Evolutionary conservation across 2,113 vertebrate genomes (phyloP), one percentile per base, ranked within the genome.

Genomic region (Cyprinodon tularosa): DNA sequence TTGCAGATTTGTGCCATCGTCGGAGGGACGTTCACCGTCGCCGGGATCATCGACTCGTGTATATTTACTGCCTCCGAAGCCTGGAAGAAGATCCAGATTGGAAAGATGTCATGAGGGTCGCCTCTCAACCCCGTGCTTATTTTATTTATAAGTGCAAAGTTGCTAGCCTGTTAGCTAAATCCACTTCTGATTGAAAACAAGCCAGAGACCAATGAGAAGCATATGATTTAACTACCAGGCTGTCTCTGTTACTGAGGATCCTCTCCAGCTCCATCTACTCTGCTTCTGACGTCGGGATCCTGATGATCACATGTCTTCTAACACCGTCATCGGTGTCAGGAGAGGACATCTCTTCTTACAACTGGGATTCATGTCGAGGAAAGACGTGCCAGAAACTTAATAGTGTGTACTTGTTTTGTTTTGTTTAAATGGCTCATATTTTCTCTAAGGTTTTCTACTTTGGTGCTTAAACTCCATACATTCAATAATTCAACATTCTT

Each of bases 51-150:
- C 0, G 98, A 99, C 92, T 99, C 98, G 36, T 98, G 97, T 86
- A 98, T 99, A 93, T 99, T 99, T 87, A 99, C 98, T 1, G 98
- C 98, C 53, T 99, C 98, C 0, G 98, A 99, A 86, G 98, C 98
- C 85, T 99, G 97, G 98, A 99, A 98, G 95, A 99, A 99, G 94
- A 97, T 99, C 90, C 98, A 99, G 86, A 94, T 99, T 36, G 98
- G 98, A 50, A 99, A 99, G 92, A 97, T 99, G 94, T 95, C 94
- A 71, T 95, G 94, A 95, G 88, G 75, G 48, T 66, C 0, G 48
- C 72, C 68, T 76, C 63, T 66, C 64, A 66, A 12, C 22, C 65
- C n/a, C 20, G 71, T 64, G 71, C 22, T 3, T 39, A 37, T 70
- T 64, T 77, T 91, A 90, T 88, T 91, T 91, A 88, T 86, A 81